Evolutionary conservation across 2,888 invertebrate genomes (phyloP).

Genomic region (Melieria omissa): DNA sequence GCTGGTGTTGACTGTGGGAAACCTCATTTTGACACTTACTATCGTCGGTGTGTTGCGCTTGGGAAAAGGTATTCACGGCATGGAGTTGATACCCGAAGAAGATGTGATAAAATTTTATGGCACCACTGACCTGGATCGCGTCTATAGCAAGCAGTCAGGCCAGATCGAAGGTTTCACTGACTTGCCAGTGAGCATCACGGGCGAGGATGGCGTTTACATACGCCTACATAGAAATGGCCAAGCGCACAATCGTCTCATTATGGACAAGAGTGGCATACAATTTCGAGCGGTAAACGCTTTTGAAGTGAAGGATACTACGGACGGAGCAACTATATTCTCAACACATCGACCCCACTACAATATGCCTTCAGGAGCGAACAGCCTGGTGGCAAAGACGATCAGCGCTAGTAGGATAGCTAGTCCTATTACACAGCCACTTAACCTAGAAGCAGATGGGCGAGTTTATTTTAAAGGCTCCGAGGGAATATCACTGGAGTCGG

Average conservation of each 20-base stretch:
- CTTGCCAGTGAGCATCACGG: conserved; percentile 68
- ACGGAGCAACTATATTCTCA: conserved; percentile 77
- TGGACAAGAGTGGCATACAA: conserved; percentile 76
- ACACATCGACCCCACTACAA: conserved; percentile 79
- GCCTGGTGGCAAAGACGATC: conserved; percentile 74
- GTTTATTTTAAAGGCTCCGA: conserved; percentile 82
- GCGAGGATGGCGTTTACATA: conserved; percentile 58
- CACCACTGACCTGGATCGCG: conserved; percentile 78
- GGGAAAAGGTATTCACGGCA: conserved; percentile 85
- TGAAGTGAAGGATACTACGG: conserved; percentile 75
- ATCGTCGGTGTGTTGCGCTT: conserved; percentile 83
- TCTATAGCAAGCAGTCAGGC: conserved; percentile 78
- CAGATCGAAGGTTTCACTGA: conserved; percentile 72
- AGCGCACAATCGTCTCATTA: conserved; percentile 67
- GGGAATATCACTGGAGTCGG: conserved; percentile 79
- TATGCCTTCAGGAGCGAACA: conserved; percentile 75
- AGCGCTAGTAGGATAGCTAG: conserved; percentile 80
- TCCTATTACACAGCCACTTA: conserved; percentile 76
- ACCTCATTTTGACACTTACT: conserved; percentile 82
- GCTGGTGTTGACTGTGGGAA: conserved; percentile 80
- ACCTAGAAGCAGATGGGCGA: conserved; percentile 74
- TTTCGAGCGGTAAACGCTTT: conserved; percentile 77
- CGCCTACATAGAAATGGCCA: conserved; percentile 66
- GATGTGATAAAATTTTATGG: conserved; percentile 83
- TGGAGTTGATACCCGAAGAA: conserved; percentile 82